Evolutionary conservation across 1,140 invertebrate species (phyloP).

Genomic region (Drosophila guanche): DNA sequence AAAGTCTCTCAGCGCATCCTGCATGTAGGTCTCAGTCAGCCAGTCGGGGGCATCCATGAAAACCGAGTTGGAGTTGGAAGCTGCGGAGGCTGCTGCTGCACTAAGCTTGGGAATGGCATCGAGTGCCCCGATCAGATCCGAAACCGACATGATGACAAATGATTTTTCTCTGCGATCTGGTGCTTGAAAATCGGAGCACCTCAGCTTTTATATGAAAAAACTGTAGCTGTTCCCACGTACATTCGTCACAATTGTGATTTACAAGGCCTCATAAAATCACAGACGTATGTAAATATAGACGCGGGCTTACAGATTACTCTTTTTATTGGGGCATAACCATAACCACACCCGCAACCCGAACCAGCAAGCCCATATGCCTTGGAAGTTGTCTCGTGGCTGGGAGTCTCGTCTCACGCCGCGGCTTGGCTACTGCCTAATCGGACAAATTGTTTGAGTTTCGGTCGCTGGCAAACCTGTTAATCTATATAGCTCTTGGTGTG

Average conservation of each 20-base stretch:
- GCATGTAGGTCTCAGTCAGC: slow-evolving; percentile 65
- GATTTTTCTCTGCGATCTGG: slow-evolving; percentile 29
- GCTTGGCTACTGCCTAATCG: slow-evolving; percentile 36
- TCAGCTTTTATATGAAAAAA: slow-evolving; percentile 52
- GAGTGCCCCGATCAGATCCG: slow-evolving; percentile 62
- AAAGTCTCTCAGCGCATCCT: slow-evolving; percentile 53
- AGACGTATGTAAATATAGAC: slow-evolving; percentile 8
- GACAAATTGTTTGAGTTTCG: slow-evolving; percentile 33
- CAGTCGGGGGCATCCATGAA: slow-evolving; percentile 62
- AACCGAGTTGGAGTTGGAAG: slow-evolving; percentile 12
- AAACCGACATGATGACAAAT: slow-evolving; percentile 60
- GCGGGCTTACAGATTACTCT: slow-evolving; percentile 21
- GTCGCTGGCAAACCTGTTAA: slow-evolving; percentile 36
- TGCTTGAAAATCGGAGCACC: neutral
- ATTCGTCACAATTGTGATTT: slow-evolving; percentile 49
- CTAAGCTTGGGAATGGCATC: slow-evolving; percentile 55
- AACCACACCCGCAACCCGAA: slow-evolving; percentile 5
- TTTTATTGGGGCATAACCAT: slow-evolving; percentile 17
- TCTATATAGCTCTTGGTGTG: slow-evolving; percentile 36
- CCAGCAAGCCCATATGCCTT: neutral
- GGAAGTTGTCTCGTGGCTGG: neutral
- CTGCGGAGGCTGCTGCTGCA: neutral
- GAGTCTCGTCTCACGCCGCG: slow-evolving; percentile 15
- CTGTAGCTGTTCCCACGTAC: slow-evolving; percentile 19
- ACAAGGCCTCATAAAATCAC: slow-evolving; percentile 17